Percentiles rank a stretch among this genome's conserved stretches.
Evolutionary conservation across 2,113 vertebrate species (phyloP).

Genomic region (Tyrannus savana): DNA sequence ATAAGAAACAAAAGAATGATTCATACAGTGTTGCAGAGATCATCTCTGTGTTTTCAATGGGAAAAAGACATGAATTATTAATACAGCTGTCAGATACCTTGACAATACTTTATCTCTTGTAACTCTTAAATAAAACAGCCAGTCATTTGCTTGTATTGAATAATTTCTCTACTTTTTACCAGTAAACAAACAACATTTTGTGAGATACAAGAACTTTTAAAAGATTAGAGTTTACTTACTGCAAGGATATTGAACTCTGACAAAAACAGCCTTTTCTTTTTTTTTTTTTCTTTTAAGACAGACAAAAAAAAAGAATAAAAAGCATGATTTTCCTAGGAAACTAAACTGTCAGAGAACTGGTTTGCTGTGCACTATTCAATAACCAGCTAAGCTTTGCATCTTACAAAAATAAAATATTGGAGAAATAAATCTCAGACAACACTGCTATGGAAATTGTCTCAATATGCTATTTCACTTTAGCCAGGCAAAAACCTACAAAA

Average conservation of each 20-base stretch:
- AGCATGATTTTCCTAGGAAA: not conserved
- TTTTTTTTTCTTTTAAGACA: not conserved
- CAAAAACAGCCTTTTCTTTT: not conserved
- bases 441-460: not conserved
- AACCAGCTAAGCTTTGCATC: not conserved
- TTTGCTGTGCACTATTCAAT: not conserved
- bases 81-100: not conserved
- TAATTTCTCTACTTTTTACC: not conserved
- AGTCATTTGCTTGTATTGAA: not conserved
- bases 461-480: not conserved
- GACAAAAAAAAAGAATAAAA: not conserved
- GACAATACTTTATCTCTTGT: not conserved
- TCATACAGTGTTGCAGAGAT: not conserved
- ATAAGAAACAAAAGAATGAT: conserved; percentile 2
- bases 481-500: not conserved
- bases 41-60: not conserved
- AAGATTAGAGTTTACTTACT: not conserved
- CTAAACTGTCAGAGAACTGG: not conserved
- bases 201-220: not conserved
- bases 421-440: not conserved
- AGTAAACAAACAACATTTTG: not conserved
- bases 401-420: not conserved
- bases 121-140: conserved; percentile 27
- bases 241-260: not conserved
- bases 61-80: conserved; percentile 26